Evolutionary conservation across 1,140 invertebrate species (phyloP), one percentile per base, ranked within the genome.

Genomic region (Doryteuthis pealeii): DNA sequence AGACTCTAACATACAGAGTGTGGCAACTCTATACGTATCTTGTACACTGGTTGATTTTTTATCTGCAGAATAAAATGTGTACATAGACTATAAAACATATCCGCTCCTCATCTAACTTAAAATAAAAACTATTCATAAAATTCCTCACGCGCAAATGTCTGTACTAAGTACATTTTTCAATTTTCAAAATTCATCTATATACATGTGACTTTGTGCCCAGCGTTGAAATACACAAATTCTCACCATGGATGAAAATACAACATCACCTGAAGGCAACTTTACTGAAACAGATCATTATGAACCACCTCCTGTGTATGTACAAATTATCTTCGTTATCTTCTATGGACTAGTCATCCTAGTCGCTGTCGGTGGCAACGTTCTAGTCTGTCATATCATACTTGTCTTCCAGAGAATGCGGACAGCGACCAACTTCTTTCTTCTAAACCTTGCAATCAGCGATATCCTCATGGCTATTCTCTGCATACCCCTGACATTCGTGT

Each of bases 371-470:
- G 95, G 96, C 0, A 98, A 98, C 86, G 87, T 95, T 40, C 95
- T 96, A 77, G 95, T 98, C 66, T 95, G 97, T 78, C 77, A 77
- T 65, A 96, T 96, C 75, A 94, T 97, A 1, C 86, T 96, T 54
- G 93, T 93, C n/a, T 87, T 88, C 87, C 91, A 93, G 70, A 89
- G 94, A 75, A 97, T 98, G 95, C 87, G 95, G 66, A 96, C 95
- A 0, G 94, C 97, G 2, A 98, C 96, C 68, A 98, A 97, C 88
- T 96, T 97, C 82, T 98, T 98, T 88, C 96, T 99, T 67, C 91
- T 98, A 3, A 98, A 98, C 83, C 88, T 99, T 75, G 96, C 96
- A 0, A 92, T 98, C 31, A 96, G 96, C 0, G 96, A 99, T 54
- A 77, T 81, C 26, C 40, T 79, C 2, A 75, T 81, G 69, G 76